phyloP scores from a whole-genome alignment of 2,888 invertebrate species.

The Sabatieria punctata region DNA sequence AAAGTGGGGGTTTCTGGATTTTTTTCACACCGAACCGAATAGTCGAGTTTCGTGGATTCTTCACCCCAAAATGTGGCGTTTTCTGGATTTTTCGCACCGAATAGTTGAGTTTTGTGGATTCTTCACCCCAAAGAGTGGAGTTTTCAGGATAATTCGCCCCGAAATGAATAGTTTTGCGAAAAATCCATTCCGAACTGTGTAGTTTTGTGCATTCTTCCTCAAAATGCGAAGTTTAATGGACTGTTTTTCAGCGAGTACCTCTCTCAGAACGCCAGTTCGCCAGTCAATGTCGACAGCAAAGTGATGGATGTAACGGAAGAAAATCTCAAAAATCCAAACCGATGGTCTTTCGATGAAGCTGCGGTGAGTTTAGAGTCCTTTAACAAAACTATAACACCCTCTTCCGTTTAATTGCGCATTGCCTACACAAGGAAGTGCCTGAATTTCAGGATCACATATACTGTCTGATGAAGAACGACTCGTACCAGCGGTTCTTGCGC shows the following conservation, averaged over 20 bases:
- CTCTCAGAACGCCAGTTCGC: constrained; percentile 78
- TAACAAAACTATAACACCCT: neutral
- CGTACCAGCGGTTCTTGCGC: constrained; percentile 87
- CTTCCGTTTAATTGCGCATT: neutral
- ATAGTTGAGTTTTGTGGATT: too few species aligned
- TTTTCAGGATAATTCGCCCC: too few species aligned
- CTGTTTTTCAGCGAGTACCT: constrained; percentile 54
- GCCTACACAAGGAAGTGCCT: neutral
- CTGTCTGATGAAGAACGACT: constrained; percentile 97
- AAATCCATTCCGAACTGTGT: too few species aligned
- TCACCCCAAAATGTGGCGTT: too few species aligned
- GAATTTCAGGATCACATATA: constrained; percentile 76
- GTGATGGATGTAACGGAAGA: constrained; percentile 65
- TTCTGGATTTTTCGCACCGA: too few species aligned
- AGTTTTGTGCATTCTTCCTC: neutral
- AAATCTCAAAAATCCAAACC: constrained; percentile 62
- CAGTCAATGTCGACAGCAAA: constrained; percentile 88
- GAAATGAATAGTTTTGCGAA: too few species aligned
- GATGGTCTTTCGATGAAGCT: constrained; percentile 91
- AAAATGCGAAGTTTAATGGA: neutral
- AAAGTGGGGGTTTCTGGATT: too few species aligned
- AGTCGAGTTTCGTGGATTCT: too few species aligned
- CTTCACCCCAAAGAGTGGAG: too few species aligned
- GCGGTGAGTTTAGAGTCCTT: constrained; percentile 47
- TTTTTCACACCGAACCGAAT: too few species aligned